phyloP scores from a whole-genome alignment of 1,140 invertebrate species.

The Agrypnia vestita region DNA sequence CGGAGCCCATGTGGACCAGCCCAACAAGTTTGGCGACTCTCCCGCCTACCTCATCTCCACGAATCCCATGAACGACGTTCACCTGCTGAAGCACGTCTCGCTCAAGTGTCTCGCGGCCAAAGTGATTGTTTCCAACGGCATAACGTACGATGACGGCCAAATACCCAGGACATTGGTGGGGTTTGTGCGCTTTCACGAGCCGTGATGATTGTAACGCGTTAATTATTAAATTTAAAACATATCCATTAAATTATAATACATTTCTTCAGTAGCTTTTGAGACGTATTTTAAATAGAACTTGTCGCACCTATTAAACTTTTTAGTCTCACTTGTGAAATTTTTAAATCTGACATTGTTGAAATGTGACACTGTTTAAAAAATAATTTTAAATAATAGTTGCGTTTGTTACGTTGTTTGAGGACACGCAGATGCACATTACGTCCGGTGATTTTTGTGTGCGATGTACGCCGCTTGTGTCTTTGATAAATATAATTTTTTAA shows the following conservation, averaged over 20 bases:
- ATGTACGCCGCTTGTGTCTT: too few relatives aligned
- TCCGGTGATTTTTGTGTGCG: too few relatives aligned
- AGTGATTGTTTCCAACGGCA: conserved; percentile 77
- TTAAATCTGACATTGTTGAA: too few relatives aligned
- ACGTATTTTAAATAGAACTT: too few relatives aligned
- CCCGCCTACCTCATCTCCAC: conserved; percentile 77
- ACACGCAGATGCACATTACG: too few relatives aligned
- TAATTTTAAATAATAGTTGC: too few relatives aligned
- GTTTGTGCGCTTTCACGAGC: conserved; percentile 77
- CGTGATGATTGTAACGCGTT: conserved; percentile 50
- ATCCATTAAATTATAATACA: conserved; percentile 34
- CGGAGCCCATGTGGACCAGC: conserved; percentile 89
- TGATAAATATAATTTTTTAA: too few relatives aligned
- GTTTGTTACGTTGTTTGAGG: too few relatives aligned
- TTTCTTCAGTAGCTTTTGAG: too few relatives aligned
- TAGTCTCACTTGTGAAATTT: too few relatives aligned
- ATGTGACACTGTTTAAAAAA: too few relatives aligned
- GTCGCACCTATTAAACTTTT: too few relatives aligned
- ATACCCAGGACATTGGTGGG: conserved; percentile 76
- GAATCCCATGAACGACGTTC: conserved; percentile 77
- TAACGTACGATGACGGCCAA: conserved; percentile 74
- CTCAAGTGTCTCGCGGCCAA: conserved; percentile 85
- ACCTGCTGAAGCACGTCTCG: conserved; percentile 80
- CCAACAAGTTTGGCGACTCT: conserved; percentile 81
- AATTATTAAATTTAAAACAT: not conserved